phyloP scores from a whole-genome alignment of 1,140 invertebrate species.

The Chymomyza costata region DNA sequence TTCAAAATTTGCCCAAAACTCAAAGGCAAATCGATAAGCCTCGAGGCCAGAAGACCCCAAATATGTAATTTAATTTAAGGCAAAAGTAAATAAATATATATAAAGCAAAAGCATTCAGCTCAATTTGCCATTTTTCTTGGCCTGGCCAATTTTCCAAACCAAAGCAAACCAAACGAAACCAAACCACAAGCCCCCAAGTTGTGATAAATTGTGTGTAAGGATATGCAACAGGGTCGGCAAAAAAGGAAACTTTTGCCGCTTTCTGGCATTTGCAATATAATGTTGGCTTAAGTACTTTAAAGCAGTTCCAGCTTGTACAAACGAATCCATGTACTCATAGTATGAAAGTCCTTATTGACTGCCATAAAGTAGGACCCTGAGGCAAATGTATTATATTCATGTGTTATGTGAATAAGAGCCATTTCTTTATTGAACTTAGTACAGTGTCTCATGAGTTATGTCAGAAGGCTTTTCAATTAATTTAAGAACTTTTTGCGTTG shows the following conservation, averaged over 20 bases:
- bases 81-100: constrained; percentile 4
- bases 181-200: constrained; percentile 41
- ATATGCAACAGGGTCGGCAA: constrained; percentile 45
- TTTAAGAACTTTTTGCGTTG: constrained; percentile 37
- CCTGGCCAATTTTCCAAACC: constrained; percentile 32
- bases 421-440: constrained; percentile 51
- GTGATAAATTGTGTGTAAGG: constrained; percentile 52
- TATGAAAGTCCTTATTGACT: too few species aligned
- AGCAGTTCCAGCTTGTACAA: too few species aligned
- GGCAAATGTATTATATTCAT: too few species aligned
- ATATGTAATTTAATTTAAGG: constrained; percentile 39
- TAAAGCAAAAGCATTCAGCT: constrained; percentile 25
- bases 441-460: neutral
- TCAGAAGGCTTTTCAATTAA: constrained; percentile 57
- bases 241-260: too few species aligned
- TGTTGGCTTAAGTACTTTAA: too few species aligned
- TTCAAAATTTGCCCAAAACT: too few species aligned
- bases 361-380: too few species aligned
- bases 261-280: too few species aligned
- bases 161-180: too few species aligned
- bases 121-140: constrained; percentile 1
- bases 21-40: constrained; percentile 9
- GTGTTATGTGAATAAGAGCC: constrained; percentile 17
- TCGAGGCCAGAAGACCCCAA: neutral
- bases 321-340: too few species aligned